Base-by-base conservation (phyloP, 2,888 invertebrate species). In the Agriotes lineatus region DNA sequence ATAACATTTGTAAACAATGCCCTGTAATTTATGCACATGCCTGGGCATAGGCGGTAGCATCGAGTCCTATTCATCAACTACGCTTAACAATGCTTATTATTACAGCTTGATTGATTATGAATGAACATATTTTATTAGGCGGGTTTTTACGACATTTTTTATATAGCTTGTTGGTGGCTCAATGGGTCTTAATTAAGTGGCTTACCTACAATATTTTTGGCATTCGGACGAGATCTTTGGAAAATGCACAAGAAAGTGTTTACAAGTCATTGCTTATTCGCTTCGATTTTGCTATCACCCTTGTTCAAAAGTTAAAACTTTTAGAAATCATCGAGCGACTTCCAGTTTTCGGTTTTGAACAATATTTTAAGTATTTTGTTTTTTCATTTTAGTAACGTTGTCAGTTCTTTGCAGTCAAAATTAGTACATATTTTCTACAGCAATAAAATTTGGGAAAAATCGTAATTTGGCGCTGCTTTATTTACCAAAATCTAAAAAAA, bases 1-100 rank as follows among this genome's bases (percentile, higher is more conserved):
- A 57, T 67, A 62, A 69, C 64, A 70, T 73, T 73, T 73, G 73
- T 71, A 71, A 69, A 73, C 73, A 73, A 73, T 71, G 50, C 59
- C 45, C 6, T 39, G 35, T 64, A 65, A 69, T 69, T 64, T 69
- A 69, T 65, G 65, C 39, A 44, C 69, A 69, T 69, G 57, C 69
- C 69, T 65, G 9, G 1, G 69, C 69, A 69, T 69, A 69, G 60
- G 64, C 54, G 60, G 59, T 69, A 68, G 58, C 58, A 56, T 62
- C 57, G 48, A 14, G 33, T 56, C 57, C 58, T 59, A 68, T 63
- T 63, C 63, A 63, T 66, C 54, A 54, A 37, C 69, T 65, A 69
- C 54, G 69, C 37, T 60, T 19, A 64, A 65, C 65, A 61, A 69
- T 69, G 64, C 56, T 42, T 60, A 52, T 62, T 63, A 48, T 57